phyloP scores from a whole-genome alignment of 1,140 invertebrate genomes.

The Drosophila nannoptera region DNA sequence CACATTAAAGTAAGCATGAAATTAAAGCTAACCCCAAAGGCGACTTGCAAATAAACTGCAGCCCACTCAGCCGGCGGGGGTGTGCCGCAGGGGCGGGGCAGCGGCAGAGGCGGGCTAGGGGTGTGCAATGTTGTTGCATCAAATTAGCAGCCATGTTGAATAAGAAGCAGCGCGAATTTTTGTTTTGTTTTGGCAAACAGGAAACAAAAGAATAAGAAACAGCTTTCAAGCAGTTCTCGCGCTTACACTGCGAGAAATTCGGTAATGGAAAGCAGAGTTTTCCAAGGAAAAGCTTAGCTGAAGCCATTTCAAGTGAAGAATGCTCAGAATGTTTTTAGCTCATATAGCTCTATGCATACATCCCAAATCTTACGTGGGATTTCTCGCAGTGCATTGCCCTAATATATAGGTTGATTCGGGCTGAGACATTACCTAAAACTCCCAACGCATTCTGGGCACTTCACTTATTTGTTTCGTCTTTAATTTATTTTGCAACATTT shows the following conservation, averaged over 20 bases:
- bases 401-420: slow-evolving; percentile 4
- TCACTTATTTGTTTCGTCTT: slow-evolving; percentile 46
- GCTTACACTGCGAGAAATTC: slow-evolving; percentile 13
- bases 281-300: not conserved
- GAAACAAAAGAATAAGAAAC: slow-evolving; percentile 41
- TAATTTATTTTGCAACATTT: slow-evolving; percentile 33
- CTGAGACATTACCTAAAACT: slow-evolving; percentile 16
- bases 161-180: slow-evolving; percentile 70
- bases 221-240: slow-evolving; percentile 8
- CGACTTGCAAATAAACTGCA: slow-evolving; percentile 62
- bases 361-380: not conserved
- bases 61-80: slow-evolving; percentile 16
- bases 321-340: too few species aligned
- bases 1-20: slow-evolving; percentile 77
- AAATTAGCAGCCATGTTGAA: slow-evolving; percentile 71
- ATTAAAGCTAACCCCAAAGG: slow-evolving; percentile 72
- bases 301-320: too few species aligned
- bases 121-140: slow-evolving; percentile 70
- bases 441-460: slow-evolving; percentile 13
- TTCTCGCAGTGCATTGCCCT: slow-evolving; percentile 22
- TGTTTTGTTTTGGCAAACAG: slow-evolving; percentile 43
- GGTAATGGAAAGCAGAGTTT: too few species aligned
- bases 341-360: not conserved
- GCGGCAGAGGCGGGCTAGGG: slow-evolving; percentile 11
- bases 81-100: not conserved